Percentiles rank a stretch among this genome's conserved stretches.
phyloP scores from a whole-genome alignment of 1,140 invertebrate species.

The Xylocopa sonorina region DNA sequence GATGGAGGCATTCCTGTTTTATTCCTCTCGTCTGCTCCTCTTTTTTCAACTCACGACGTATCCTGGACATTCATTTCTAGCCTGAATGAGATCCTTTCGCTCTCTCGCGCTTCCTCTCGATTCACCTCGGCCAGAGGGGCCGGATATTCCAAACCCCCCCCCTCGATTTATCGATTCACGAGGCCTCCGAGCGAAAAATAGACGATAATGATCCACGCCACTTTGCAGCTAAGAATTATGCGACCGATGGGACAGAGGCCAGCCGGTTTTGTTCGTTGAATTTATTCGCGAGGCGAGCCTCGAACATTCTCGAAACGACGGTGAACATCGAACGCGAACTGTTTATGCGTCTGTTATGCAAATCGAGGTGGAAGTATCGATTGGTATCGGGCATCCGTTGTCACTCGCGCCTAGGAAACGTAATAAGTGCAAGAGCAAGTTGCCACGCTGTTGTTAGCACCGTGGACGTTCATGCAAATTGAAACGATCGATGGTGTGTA shows the following conservation, averaged over 20 bases:
- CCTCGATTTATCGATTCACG: slow-evolving; percentile 41
- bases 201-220: slow-evolving; percentile 30
- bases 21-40: slow-evolving; percentile 1
- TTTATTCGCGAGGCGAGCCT: slow-evolving; percentile 38
- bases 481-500: too few species aligned
- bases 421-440: too few species aligned
- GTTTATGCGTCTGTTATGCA: neutral
- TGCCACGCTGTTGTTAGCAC: too few species aligned
- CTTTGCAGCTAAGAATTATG: slow-evolving; percentile 17
- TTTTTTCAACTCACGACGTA: slow-evolving; percentile 2
- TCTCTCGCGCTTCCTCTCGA: slow-evolving; percentile 40
- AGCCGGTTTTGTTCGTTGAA: neutral
- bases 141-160: slow-evolving; percentile 50
- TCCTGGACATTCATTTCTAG: slow-evolving; percentile 55
- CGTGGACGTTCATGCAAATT: too few species aligned
- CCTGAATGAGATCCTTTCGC: slow-evolving; percentile 49
- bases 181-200: slow-evolving; percentile 12
- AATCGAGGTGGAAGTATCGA: neutral
- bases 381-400: neutral
- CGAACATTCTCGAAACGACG: neutral
- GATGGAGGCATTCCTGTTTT: neutral
- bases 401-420: neutral
- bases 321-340: neutral
- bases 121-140: slow-evolving; percentile 36
- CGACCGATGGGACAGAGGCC: neutral